phyloP scores from a whole-genome alignment of 2,888 invertebrate genomes.

The Dryocosmus kuriphilus region DNA sequence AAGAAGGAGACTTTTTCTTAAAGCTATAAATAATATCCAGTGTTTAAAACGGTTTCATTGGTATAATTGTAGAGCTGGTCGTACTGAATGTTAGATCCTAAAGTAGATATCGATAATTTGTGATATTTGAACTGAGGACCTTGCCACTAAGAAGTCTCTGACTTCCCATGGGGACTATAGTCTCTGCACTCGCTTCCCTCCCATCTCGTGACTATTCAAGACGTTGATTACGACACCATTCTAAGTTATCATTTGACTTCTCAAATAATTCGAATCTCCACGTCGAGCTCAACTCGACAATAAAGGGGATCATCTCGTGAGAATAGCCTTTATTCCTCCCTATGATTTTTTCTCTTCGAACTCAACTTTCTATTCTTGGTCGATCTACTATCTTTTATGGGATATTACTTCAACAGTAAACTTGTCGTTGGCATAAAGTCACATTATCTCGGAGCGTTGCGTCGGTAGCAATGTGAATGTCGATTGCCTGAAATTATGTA shows the following conservation, averaged over 20 bases:
- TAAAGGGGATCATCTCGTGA: conserved; percentile 37
- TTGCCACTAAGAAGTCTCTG: conserved; percentile 40
- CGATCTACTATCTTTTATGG: conserved; percentile 36
- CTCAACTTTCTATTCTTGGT: neutral
- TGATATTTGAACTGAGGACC: conserved; percentile 18
- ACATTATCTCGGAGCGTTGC: conserved; percentile 32
- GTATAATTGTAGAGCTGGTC: neutral
- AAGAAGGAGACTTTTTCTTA: too few species aligned
- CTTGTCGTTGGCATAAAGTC: conserved; percentile 35
- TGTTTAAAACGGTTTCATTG: conserved; percentile 4
- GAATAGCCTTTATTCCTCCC: conserved; percentile 33
- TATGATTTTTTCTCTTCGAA: conserved; percentile 17
- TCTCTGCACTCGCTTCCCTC: conserved; percentile 38
- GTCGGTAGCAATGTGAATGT: conserved; percentile 35
- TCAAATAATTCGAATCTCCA: conserved; percentile 49
- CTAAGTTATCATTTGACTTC: conserved; percentile 50
- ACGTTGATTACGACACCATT: conserved; percentile 49
- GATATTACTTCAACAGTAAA: conserved; percentile 36
- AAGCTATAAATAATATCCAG: neutral
- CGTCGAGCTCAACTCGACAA: conserved; percentile 31
- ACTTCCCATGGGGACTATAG: conserved; percentile 46
- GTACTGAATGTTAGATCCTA: neutral
- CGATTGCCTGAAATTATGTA: conserved; percentile 39
- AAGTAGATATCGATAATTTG: conserved; percentile 21
- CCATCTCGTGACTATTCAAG: conserved; percentile 49